Conservation (phyloP, 1,140 invertebrate genomes). For the Aphelinus certus region DNA sequence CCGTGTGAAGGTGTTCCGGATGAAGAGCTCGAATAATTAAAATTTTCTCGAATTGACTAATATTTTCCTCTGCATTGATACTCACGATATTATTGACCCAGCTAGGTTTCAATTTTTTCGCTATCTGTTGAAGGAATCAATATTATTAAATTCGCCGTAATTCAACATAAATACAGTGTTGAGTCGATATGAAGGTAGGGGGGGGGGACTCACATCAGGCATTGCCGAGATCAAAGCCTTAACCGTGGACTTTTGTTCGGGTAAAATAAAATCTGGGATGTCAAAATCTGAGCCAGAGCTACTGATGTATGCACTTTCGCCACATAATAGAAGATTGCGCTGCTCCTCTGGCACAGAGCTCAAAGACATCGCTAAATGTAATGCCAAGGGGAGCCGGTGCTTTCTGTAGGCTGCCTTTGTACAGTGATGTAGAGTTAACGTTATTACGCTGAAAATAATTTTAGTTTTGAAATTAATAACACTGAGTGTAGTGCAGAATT, state of each 20-base stretch:
- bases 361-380: conserved; percentile 57
- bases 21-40: conserved; percentile 82
- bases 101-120: conserved; percentile 56
- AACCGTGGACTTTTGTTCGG: conserved; percentile 54
- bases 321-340: conserved; percentile 54
- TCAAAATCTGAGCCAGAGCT: conserved; percentile 47
- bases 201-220: conserved; percentile 13
- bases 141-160: conserved; percentile 2
- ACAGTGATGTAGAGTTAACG: conserved; percentile 56
- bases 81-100: conserved; percentile 58
- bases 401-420: conserved; percentile 58
- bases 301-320: conserved; percentile 40
- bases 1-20: conserved; percentile 81
- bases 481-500: too few species aligned
- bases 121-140: conserved; percentile 44
- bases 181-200: background rate
- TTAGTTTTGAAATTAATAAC: background rate
- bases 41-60: conserved; percentile 85
- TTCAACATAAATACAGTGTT: conserved; percentile 5
- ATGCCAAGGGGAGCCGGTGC: conserved; percentile 55
- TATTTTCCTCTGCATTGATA: conserved; percentile 65
- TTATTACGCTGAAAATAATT: conserved; percentile 52
- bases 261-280: conserved; percentile 56
- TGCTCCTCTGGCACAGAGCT: conserved; percentile 56
- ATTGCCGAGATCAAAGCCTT: conserved; percentile 44